Base-by-base conservation (phyloP, 2,113 vertebrate genomes). In the Boulengeromyrus knoepffleri region DNA sequence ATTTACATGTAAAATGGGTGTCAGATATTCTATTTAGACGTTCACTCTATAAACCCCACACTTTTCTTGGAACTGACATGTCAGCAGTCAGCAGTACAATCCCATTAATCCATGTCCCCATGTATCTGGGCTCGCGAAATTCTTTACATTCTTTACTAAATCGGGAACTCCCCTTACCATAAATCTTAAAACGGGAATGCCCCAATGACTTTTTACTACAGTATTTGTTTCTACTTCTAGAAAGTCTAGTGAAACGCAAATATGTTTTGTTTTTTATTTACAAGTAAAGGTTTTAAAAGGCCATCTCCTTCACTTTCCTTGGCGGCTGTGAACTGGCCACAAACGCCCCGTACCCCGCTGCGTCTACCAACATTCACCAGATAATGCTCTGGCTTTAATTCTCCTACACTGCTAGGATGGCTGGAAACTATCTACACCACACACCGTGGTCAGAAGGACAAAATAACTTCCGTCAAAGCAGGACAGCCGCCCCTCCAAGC, bases 91-190 rank as follows among this genome's bases (percentile, higher is more conserved):
- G 74, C 36, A 42, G 36, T 42, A 80, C 36, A 80, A 42, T 80
- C 36, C 74, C 74, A 80, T 36, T 80, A 80, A 80, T 80, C 74
- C 74, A 15, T 80, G 74, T 80, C 74, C 74, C 15, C 17, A 4
- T 80, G 4, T 80, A 42, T 80, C 74, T 80, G 15, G 74, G 17
- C 15, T 17, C 74, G 36, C 5, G 17, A 80, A 80, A 80, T 80
- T 80, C 74, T 80, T 80, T 42, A 42, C 74, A 80, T 80, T 80
- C 74, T 42, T 80, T 80, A 80, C 74, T 80, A 80, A 80, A 80
- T 39, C 13, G 74, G 74, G 74, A 80, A 80, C 13, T 42, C 36
- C 74, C 36, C 39, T 80, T 80, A 39, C 31, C n/a, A 39, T 80
- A 17, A 80, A 36, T 80, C 31, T 80, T 17, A 42, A 80, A 80